These are phyloP conservation scores for Drosophila histrio DNA, from an alignment of 2,888 invertebrate genomes.

Conservation along the genomic window DNA sequence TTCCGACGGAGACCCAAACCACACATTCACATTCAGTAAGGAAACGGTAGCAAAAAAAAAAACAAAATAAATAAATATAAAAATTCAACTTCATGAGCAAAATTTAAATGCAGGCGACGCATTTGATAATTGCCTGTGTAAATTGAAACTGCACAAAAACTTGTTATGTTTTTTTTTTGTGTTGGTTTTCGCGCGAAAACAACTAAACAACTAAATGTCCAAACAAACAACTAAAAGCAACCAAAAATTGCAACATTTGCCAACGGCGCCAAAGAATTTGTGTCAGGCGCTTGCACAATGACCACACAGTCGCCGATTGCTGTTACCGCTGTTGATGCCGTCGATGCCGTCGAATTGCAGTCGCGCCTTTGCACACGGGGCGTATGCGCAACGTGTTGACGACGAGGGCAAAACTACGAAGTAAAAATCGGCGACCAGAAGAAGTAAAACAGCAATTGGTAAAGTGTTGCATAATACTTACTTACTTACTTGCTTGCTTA, in stretches of 20 bases:
- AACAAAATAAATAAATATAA: neutral
- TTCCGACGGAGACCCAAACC: constrained; percentile 4
- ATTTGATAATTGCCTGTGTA: constrained; percentile 45
- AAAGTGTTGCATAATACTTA: constrained; percentile 57
- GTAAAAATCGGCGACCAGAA: constrained; percentile 35
- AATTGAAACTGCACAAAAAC: constrained; percentile 27
- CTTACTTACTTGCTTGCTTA: neutral
- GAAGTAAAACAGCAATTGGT: constrained; percentile 73
- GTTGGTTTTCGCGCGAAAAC: constrained; percentile 31
- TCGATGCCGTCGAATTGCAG: constrained; percentile 13
- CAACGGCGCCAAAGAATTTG: constrained; percentile 66
- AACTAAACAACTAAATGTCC: constrained; percentile 15
- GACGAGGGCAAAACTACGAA: constrained; percentile 37
- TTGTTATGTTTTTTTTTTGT: constrained; percentile 27
- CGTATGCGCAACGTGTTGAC: constrained; percentile 56
- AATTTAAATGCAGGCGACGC: constrained; percentile 43
- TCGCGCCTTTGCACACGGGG: constrained; percentile 36
- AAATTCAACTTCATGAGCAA: constrained; percentile 16
- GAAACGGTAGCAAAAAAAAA: constrained; percentile 40
- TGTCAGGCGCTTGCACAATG: constrained; percentile 69
- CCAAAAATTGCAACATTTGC: constrained; percentile 56
- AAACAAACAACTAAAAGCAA: constrained; percentile 9
- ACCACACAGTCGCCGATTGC: constrained; percentile 14
- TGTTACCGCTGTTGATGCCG: neutral
- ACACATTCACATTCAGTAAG: constrained; percentile 51